Base-by-base conservation (phyloP, 2,797 vertebrate genomes). In the Cottoperca gobio region DNA sequence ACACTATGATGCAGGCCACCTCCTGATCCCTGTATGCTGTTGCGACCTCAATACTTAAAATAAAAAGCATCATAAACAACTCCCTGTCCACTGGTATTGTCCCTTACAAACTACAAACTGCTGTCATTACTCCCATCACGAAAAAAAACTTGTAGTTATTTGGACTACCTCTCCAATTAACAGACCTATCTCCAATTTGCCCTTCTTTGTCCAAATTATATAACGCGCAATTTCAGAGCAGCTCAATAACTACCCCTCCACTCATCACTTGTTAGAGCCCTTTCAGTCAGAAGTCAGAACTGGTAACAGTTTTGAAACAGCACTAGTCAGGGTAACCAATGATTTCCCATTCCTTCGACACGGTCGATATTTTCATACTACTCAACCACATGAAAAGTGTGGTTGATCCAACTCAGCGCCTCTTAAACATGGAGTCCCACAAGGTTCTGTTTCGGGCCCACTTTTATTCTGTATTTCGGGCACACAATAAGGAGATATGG, bases 321-420 rank as follows among this genome's bases (percentile, higher is more conserved):
- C 26, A 52, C 26, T 26, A 26, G 14, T 40, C 55, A 24, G 4
- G 14, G 13, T 21, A 45, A 37, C 45, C 9, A 33, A n/a, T 13
- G 3, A 50, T 46, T 35, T 39, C 33, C 6, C 64, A 43, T 16
- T 16, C 63, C 17, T 42, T 53, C 33, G 3, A 26, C 1, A 17
- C 24, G 3, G 5, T 66, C 49, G 28, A 35, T 61, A 24, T 61
- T n/a, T 61, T 28, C 19, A 1, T 46, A 24, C 26, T 45, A 21
- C 26, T 1, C 0, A 12, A 33, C 4, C 3, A 5, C 40, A 60
- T 43, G 17, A 11, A 0, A n/a, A n/a, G n/a, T n/a, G n/a, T n/a
- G n/a, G 40, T 61, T 24, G 28, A 16, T 46, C 40, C 24, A 28
- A 61, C 11, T 31, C 10, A 28, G 58, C 2, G 3, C 17, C 42